phyloP scores from a whole-genome alignment of 1,140 invertebrate species.

The Ruditapes philippinarum region DNA sequence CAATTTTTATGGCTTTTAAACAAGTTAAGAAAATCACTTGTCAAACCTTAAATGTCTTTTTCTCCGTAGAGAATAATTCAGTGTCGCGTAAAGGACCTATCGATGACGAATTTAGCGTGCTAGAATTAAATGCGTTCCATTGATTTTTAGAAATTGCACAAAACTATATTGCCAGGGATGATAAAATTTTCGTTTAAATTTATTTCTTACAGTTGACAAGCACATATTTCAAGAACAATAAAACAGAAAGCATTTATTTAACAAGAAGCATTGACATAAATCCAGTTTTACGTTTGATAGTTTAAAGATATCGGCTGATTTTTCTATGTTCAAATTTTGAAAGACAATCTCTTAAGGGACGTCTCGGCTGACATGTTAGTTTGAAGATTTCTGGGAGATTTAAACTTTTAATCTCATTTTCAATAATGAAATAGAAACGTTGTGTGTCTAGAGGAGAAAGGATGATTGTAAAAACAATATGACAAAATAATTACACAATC shows the following conservation, averaged over 20 bases:
- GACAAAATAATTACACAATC: slow-evolving; percentile 23
- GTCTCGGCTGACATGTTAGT: slow-evolving; percentile 26
- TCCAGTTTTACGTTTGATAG: slow-evolving; percentile 34
- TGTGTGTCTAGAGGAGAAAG: neutral
- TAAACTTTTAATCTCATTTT: slow-evolving; percentile 47
- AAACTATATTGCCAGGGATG: slow-evolving; percentile 37
- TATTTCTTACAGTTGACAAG: slow-evolving; percentile 47
- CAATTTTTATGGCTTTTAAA: slow-evolving; percentile 33
- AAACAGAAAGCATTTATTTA: slow-evolving; percentile 52
- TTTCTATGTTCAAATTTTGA: slow-evolving; percentile 55
- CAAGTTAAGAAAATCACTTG: slow-evolving; percentile 51
- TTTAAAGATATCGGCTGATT: slow-evolving; percentile 41
- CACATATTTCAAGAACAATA: slow-evolving; percentile 46
- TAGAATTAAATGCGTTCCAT: slow-evolving; percentile 50
- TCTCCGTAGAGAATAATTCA: slow-evolving; percentile 35
- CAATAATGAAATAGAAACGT: slow-evolving; percentile 20
- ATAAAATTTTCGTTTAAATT: slow-evolving; percentile 47
- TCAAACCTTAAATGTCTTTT: slow-evolving; percentile 48
- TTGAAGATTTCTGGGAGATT: slow-evolving; percentile 17
- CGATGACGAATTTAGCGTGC: slow-evolving; percentile 42
- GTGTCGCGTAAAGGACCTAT: slow-evolving; percentile 41
- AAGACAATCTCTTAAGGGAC: slow-evolving; percentile 43
- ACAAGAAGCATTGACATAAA: slow-evolving; percentile 29
- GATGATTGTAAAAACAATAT: slow-evolving; percentile 37
- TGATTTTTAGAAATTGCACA: slow-evolving; percentile 50